These are phyloP conservation scores for Globia sparganii DNA, from an alignment of 2,888 invertebrate species.

Conservation along the genomic window DNA sequence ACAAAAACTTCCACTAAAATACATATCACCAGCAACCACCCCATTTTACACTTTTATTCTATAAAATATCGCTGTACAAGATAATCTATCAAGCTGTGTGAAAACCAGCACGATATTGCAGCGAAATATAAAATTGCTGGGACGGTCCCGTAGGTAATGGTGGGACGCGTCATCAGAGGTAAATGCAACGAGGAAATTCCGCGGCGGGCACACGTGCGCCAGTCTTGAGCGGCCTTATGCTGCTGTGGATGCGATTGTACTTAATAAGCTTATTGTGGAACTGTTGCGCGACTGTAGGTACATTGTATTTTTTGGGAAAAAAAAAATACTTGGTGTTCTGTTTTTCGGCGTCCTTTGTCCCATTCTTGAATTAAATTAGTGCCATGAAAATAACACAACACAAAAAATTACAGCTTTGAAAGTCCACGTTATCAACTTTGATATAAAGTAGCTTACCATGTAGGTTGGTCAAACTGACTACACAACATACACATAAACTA, in stretches of 20 bases:
- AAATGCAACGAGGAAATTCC: constrained; percentile 79
- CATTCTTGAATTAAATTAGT: neutral
- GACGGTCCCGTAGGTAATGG: constrained; percentile 69
- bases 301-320: constrained; percentile 16
- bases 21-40: constrained; percentile 17
- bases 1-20: neutral
- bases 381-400: neutral
- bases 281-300: constrained; percentile 37
- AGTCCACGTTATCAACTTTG: neutral
- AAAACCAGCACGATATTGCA: constrained; percentile 68
- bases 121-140: constrained; percentile 75
- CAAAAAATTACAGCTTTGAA: neutral
- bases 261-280: constrained; percentile 57
- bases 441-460: neutral
- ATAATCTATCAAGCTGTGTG: constrained; percentile 70
- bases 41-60: constrained; percentile 54
- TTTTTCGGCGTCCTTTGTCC: neutral
- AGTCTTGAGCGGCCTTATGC: constrained; percentile 66
- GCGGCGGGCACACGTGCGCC: constrained; percentile 71
- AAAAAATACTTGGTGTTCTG: neutral
- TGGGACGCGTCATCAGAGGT: constrained; percentile 76
- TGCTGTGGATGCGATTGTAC: constrained; percentile 60
- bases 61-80: constrained; percentile 61
- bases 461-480: too few relatives aligned
- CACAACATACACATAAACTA: neutral